phyloP scores from a whole-genome alignment of 2,888 invertebrate genomes.

The Tenthredo notha region DNA sequence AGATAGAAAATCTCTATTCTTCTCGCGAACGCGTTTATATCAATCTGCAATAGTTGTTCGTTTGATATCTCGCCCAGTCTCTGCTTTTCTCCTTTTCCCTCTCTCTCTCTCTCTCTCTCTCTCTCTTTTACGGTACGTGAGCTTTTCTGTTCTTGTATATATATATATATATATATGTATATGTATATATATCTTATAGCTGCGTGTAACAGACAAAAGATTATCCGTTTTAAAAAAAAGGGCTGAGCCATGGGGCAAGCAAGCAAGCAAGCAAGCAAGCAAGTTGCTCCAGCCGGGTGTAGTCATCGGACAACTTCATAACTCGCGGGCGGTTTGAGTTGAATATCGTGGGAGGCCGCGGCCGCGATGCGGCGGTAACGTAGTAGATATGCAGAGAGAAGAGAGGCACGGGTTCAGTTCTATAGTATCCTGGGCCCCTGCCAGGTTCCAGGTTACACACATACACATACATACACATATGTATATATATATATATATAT shows the following conservation, averaged over 20 bases:
- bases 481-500: no score
- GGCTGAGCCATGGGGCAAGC: neutral
- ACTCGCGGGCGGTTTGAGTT: constrained; percentile 64
- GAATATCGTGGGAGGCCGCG: constrained; percentile 72
- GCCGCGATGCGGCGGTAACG: neutral
- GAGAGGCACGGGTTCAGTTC: neutral
- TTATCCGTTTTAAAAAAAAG: neutral
- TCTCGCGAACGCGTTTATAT: neutral
- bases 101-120: neutral
- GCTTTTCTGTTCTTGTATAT: neutral
- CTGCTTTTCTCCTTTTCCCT: neutral
- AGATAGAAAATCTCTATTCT: neutral
- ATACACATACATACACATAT: no score
- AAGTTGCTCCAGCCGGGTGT: constrained; percentile 21
- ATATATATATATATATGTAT: neutral
- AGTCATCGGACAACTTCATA: constrained; percentile 72
- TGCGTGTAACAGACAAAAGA: constrained; percentile 2
- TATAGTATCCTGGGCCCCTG: neutral
- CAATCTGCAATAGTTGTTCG: neutral
- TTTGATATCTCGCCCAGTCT: neutral
- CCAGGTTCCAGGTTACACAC: neutral
- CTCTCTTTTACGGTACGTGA: neutral
- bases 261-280: neutral
- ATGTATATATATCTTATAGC: neutral
- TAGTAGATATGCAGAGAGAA: neutral